Conservation (phyloP, 2,113 vertebrate genomes). For the Vanacampus margaritifer region DNA sequence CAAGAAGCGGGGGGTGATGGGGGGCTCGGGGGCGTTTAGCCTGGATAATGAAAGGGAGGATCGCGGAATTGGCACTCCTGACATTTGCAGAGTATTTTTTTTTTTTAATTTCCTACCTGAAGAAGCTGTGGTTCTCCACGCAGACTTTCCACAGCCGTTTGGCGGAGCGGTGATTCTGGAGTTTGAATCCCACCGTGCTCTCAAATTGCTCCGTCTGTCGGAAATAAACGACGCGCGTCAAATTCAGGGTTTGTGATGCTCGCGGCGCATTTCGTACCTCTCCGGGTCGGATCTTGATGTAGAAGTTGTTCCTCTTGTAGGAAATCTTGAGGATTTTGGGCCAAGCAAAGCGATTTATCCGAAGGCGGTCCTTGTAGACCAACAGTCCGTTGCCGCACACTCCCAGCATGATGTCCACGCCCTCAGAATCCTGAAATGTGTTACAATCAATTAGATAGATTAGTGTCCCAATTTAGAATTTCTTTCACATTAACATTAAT, state of each 20-base stretch:
- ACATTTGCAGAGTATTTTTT: too few species aligned
- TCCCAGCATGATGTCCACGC: conserved; percentile 96
- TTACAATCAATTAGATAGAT: neutral
- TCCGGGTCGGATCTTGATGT: conserved; percentile 96
- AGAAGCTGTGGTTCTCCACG: conserved; percentile 98
- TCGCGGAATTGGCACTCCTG: neutral
- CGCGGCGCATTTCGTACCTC: conserved; percentile 76
- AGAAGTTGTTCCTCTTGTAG: conserved; percentile 98
- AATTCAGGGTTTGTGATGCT: neutral
- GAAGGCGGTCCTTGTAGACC: conserved; percentile 95
- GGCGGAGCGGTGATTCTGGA: conserved; percentile 91
- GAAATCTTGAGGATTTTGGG: conserved; percentile 99
- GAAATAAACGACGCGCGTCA: conserved; percentile 38
- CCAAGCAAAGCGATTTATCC: conserved; percentile 98
- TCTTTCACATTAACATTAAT: too few species aligned
- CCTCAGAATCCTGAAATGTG: conserved; percentile 86
- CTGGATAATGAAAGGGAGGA: conserved; percentile 9
- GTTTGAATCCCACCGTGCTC: conserved; percentile 96
- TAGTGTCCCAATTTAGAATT: too few species aligned
- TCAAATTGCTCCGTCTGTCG: conserved; percentile 94
- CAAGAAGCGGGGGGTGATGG: conserved; percentile 61
- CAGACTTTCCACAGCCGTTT: conserved; percentile 98
- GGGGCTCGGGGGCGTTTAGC: conserved; percentile 61
- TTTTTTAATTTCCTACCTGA: conserved; percentile 76
- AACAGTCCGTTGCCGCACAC: conserved; percentile 94